A percentile compares a stretch with the other conserved stretches of the same genome.
Conservation (phyloP, 2,888 invertebrate species). For the Heterodera filipjevi region DNA sequence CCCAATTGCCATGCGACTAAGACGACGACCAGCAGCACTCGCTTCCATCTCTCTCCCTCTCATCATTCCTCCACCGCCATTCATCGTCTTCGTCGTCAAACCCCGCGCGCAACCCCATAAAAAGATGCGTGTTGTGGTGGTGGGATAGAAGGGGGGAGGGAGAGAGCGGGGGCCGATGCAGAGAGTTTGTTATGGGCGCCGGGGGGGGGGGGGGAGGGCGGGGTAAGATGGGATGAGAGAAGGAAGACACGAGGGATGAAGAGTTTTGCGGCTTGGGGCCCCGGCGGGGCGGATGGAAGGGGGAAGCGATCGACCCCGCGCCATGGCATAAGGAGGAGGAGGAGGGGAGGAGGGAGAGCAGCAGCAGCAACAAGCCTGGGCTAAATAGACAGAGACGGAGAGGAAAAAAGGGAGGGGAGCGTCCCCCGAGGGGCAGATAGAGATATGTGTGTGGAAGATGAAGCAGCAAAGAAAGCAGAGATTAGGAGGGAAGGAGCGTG, state of each 20-base stretch:
- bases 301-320: slow-evolving; percentile 9
- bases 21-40: background rate
- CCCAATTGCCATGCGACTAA: background rate
- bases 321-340: too few species aligned
- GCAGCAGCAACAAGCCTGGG: background rate
- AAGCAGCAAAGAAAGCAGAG: background rate
- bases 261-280: background rate
- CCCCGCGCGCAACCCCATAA: slow-evolving; percentile 12
- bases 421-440: background rate
- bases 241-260: background rate
- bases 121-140: background rate
- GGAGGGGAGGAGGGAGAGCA: background rate
- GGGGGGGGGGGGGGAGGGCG: background rate
- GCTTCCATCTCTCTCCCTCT: background rate
- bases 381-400: background rate
- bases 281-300: background rate
- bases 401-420: background rate
- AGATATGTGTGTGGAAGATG: background rate
- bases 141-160: background rate
- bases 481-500: background rate
- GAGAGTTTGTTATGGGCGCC: background rate
- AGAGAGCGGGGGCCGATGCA: background rate
- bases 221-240: background rate
- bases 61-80: background rate
- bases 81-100: background rate